Evolutionary conservation across 2,113 vertebrate genomes (phyloP), one percentile per base, ranked within the genome.

Genomic region (Barbus barbus): DNA sequence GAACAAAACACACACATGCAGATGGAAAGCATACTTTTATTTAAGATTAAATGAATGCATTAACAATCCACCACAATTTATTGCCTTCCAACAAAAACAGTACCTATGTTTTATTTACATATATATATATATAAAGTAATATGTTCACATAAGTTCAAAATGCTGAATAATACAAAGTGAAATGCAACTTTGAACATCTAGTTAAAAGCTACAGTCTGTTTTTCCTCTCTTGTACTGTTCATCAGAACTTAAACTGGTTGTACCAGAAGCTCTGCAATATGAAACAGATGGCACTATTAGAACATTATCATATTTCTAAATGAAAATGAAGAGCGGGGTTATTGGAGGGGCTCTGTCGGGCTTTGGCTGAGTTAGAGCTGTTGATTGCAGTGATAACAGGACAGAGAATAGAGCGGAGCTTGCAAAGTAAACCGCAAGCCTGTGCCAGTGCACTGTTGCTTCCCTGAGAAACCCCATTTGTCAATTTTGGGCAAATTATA

Each of bases 261-360:
- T 76, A 67, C 65, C 81, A 85, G 84, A 85, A 85, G 75, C 80
- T 83, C 44, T 53, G 79, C 79, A 71, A 71, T 71, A 53, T 56
- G 67, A 46, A 79, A 76, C 86, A 87, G 86, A 87, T 87, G 86
- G 83, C 67, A 36, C 24, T 14, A 78, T 56, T 78, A 71, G 22
- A 78, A 63, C 28, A 60, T 74, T 67, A 79, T 87, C 82, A 85
- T 74, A 83, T 78, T 83, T 67, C 74, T 67, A 79, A 85, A 85
- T 79, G 67, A 83, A 44, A 67, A 60, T 73, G 71, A 78, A 83
- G 65, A 48, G 48, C 3, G 2, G 48, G 38, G 61, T 82, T 63
- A 46, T 87, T 76, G 65, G 73, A 78, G 51, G 51, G 56, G 31
- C 9, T 80, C 78, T 67, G 58, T 48, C 78, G 33, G 12, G 78